Evolutionary conservation across 1,140 invertebrate genomes (phyloP), one percentile per base, ranked within the genome.

Genomic region (Lutraria rhynchaena): DNA sequence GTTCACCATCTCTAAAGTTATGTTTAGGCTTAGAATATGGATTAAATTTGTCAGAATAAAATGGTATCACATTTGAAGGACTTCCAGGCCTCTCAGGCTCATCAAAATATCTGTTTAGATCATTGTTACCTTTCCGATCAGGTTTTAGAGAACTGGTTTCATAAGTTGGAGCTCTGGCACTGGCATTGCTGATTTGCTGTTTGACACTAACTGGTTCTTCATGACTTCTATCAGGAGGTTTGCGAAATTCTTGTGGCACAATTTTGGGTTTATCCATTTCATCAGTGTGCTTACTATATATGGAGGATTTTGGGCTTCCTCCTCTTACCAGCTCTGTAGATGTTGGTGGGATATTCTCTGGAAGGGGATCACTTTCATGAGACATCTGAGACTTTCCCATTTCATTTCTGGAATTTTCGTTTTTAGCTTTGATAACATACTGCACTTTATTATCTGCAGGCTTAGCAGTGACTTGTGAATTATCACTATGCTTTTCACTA

Each of bases 61-160:
- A 60, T 71, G 53, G 55, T 55, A 60, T 60, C 24, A 41, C 53
- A 46, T 60, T 60, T 49, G 74, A 51, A 29, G 57, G 41, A 35
- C 41, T 60, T n/a, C 19, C 58, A 49, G 58, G 74, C n/a, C 60
- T 63, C 0, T 58, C 60, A 35, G 74, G 74, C 11, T 77, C 74
- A 77, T 77, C 74, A 77, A 77, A 77, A 37, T 65, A 77, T 61
- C 65, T 77, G 27, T 77, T 65, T 17, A 77, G 33, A 13, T 65
- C 74, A 44, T 77, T 41, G 37, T 41, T 49, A 19, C 31, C 29
- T 61, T 75, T 75, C 15, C 17, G 35, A 33, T 35, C 71, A 44
- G 2, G n/a, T 44, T 46, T 53, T 58, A 19, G 9, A 27, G 22
- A 19, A 19, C 31, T 49, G 9, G 71, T 58, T 31, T 61, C 71